A percentile compares a stretch with the other conserved stretches of the same genome.
These are phyloP conservation scores for Athene cunicularia DNA, from an alignment of 2,113 vertebrate species.

Conservation along the genomic window DNA sequence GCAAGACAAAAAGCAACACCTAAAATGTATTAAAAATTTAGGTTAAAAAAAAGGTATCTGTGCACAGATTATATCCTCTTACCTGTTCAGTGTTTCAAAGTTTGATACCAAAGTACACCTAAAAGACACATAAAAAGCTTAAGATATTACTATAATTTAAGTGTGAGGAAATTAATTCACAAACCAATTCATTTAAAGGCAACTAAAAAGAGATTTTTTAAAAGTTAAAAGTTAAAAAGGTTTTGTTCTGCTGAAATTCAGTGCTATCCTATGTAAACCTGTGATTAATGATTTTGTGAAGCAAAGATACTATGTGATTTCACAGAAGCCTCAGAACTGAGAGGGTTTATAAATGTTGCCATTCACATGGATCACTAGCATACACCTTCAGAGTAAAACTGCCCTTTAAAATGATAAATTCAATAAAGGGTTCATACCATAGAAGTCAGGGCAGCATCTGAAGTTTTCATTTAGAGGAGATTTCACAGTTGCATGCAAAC, in stretches of 20 bases:
- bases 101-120: neutral
- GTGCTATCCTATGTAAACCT: neutral
- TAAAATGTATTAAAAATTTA: neutral
- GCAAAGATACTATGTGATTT: neutral
- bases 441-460: neutral
- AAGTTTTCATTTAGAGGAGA: neutral
- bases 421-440: neutral
- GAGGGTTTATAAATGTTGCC: neutral
- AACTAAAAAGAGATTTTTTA: neutral
- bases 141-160: neutral
- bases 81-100: neutral
- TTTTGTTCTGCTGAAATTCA: neutral
- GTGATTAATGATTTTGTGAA: neutral
- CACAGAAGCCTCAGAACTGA: neutral
- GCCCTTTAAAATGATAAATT: neutral
- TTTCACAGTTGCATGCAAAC: neutral
- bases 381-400: neutral
- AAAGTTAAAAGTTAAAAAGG: neutral
- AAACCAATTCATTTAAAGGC: neutral
- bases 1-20: neutral
- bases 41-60: neutral
- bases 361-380: neutral
- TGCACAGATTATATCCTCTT: neutral
- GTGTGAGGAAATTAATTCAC: neutral
- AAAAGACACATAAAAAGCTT: neutral